These are phyloP conservation scores for Chrysolina haemoptera DNA, from an alignment of 2,888 invertebrate genomes.

Conservation along the genomic window DNA sequence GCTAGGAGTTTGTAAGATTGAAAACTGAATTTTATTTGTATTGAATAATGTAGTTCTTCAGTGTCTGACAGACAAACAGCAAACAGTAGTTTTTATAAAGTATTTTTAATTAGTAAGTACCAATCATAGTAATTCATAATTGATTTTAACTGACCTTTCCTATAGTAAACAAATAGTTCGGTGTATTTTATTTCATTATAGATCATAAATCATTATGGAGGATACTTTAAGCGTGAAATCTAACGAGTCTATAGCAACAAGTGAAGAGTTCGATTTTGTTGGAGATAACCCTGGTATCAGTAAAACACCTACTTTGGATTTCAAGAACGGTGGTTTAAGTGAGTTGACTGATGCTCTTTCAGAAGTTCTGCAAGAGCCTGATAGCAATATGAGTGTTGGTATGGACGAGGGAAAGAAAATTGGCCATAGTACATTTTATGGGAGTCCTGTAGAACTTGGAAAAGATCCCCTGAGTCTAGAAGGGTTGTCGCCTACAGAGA, in stretches of 20 bases:
- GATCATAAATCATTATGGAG: conserved; percentile 72
- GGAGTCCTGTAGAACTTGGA: conserved; percentile 64
- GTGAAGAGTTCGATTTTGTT: conserved; percentile 81
- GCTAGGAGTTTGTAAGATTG: neutral
- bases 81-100: neutral
- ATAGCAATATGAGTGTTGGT: conserved; percentile 57
- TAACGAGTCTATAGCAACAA: conserved; percentile 79
- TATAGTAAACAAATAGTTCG: neutral
- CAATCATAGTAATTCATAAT: neutral
- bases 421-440: conserved; percentile 73
- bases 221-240: conserved; percentile 80
- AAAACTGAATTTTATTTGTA: neutral
- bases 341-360: conserved; percentile 76
- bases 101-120: conserved; percentile 9
- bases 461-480: conserved; percentile 63
- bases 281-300: conserved; percentile 71
- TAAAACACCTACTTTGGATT: conserved; percentile 74
- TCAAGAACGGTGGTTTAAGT: conserved; percentile 76
- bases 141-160: neutral
- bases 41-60: conserved; percentile 4
- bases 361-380: conserved; percentile 71
- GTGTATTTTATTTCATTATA: conserved; percentile 28
- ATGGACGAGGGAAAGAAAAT: conserved; percentile 68
- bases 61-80: neutral
- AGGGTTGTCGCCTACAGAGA: conserved; percentile 73